Percentiles rank a stretch among this genome's conserved stretches.
Conservation (phyloP, 2,888 invertebrate genomes). For the Lagria hirta region DNA sequence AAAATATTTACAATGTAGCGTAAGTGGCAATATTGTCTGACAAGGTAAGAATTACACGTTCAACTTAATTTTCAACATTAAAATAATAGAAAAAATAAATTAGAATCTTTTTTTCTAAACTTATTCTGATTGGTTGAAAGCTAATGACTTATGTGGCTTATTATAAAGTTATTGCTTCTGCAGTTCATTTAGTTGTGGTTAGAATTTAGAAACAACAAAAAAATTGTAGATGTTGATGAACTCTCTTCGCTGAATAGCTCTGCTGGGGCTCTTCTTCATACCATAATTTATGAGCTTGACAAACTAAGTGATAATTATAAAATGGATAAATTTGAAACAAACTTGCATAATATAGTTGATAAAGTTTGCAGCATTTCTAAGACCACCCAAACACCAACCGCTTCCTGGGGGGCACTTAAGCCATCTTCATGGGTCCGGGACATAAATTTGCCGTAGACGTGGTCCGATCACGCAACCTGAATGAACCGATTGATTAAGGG, state of each 20-base stretch:
- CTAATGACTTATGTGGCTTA: too few relatives aligned
- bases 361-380: constrained; percentile 36
- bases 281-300: constrained; percentile 37
- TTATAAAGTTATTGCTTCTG: too few relatives aligned
- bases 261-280: constrained; percentile 4
- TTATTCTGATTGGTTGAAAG: too few relatives aligned
- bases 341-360: constrained; percentile 43
- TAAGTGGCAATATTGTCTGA: too few relatives aligned
- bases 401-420: constrained; percentile 53
- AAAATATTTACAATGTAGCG: too few relatives aligned
- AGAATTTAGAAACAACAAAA: too few relatives aligned
- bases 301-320: constrained; percentile 48
- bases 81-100: too few relatives aligned
- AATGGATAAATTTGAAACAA: constrained; percentile 33
- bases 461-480: constrained; percentile 49
- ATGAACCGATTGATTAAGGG: constrained; percentile 48
- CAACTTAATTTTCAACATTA: too few relatives aligned
- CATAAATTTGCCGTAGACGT: constrained; percentile 50
- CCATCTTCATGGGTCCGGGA: constrained; percentile 50
- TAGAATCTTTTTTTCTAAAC: too few relatives aligned
- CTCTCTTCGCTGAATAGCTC: background rate
- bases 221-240: too few relatives aligned
- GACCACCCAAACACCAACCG: constrained; percentile 49
- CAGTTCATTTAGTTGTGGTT: too few relatives aligned
- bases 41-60: too few relatives aligned